Percentiles rank a stretch among this genome's conserved stretches.
Conservation (phyloP, 2,888 invertebrate species). For the Teleiodes luculella region DNA sequence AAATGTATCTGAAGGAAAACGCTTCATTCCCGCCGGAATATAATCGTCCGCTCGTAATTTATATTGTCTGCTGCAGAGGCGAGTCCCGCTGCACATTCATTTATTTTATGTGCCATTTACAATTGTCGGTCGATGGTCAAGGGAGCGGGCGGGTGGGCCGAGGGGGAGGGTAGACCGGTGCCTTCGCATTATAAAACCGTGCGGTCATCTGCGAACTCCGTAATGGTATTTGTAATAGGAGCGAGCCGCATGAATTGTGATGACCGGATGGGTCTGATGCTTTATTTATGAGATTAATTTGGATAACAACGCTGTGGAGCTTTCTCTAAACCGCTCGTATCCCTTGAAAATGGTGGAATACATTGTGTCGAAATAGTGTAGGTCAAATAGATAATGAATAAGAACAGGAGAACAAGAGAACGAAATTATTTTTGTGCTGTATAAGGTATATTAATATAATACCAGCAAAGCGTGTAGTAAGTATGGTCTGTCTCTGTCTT, state of each 20-base stretch:
- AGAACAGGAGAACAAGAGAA: too few species aligned
- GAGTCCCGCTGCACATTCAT: slow-evolving; percentile 79
- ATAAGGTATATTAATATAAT: too few species aligned
- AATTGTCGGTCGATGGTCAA: slow-evolving; percentile 81
- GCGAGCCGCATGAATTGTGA: slow-evolving; percentile 64
- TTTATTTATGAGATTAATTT: slow-evolving; percentile 52
- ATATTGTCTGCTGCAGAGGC: slow-evolving; percentile 80
- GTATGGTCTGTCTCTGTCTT: too few species aligned
- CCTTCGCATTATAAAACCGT: slow-evolving; percentile 79
- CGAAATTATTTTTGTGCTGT: too few species aligned
- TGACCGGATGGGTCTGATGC: slow-evolving; percentile 58
- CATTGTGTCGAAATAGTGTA: not conserved
- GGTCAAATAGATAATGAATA: not conserved
- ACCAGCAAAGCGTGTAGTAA: too few species aligned
- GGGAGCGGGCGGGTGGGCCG: slow-evolving; percentile 60
- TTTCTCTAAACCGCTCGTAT: slow-evolving; percentile 11
- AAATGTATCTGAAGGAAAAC: slow-evolving; percentile 74
- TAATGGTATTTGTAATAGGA: slow-evolving; percentile 76
- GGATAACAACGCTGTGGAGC: slow-evolving; percentile 28
- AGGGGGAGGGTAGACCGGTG: slow-evolving; percentile 54
- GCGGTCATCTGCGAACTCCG: slow-evolving; percentile 77
- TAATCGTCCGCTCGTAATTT: slow-evolving; percentile 80
- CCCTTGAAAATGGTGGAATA: not conserved
- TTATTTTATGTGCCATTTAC: slow-evolving; percentile 81
- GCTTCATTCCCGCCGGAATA: slow-evolving; percentile 77